Base-by-base conservation (phyloP, 2,888 invertebrate genomes). In the Thera britannica region DNA sequence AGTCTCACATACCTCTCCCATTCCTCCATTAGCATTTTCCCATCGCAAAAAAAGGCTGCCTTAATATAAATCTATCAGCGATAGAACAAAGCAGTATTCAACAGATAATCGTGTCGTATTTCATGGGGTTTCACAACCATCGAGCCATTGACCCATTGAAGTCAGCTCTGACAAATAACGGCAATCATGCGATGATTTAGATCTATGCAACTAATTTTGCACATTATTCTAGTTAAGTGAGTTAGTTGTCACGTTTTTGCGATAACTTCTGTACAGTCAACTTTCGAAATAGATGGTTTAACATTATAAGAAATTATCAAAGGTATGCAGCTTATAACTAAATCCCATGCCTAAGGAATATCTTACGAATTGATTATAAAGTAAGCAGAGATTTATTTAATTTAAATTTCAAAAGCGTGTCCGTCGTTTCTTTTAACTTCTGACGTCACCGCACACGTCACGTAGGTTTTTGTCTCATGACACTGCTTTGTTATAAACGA, bases 221-320 rank as follows among this genome's bases (percentile, higher is more conserved):
- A 35, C 48, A 38, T 48, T 64, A 59, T 12, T 59, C 55, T 41
- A 58, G 34, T 38, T 48, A 41, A 7, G 38, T 52, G 55, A 55
- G 64, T 59, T 65, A 9, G n/a, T 48, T 52, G 60, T 68, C 61
- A 68, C 64, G 64, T 49, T 61, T 68, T 68, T 64, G 68, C 64
- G 6, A 61, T 63, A 56, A 12, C 9, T 7, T 46, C 34, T 57
- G 35, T 56, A 57, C 57, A 41, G 8, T 57, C 3, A 4, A 0
- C 41, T 4, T 41, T 7, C 5, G 5, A 41, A 4, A 41, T 41
- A 38, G 4, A 38, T 5, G 41, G 41, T 1, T 49, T 23, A 23
- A 23, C 23, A 23, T 23, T 1, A 23, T 23, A 23, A 23, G 23
- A 23, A 23, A 23, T 23, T 23, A 23, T 23, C 23, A 23, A 23